Evolutionary conservation across 1,140 invertebrate species (phyloP).

Genomic region (Drosophila ohnishii): DNA sequence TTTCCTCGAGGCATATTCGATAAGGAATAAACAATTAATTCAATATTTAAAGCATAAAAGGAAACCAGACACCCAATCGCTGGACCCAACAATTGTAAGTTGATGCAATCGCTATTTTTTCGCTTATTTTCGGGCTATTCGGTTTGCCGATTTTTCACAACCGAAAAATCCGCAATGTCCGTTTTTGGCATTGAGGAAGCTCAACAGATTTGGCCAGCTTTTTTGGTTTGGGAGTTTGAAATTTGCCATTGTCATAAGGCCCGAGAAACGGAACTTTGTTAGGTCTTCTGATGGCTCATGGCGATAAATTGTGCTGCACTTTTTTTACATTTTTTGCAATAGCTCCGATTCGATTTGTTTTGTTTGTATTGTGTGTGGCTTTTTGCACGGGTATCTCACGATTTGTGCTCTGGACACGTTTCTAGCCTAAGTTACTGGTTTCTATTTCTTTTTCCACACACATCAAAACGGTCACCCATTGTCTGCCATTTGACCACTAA

Average conservation of each 20-base stretch:
- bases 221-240: conserved; percentile 21
- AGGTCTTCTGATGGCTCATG: conserved; percentile 51
- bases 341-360: conserved; percentile 45
- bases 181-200: conserved; percentile 70
- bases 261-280: conserved; percentile 56
- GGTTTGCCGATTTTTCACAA: conserved; percentile 38
- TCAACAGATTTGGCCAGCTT: conserved; percentile 35
- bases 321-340: conserved; percentile 21
- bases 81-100: conserved; percentile 57
- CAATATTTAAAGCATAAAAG: conserved; percentile 52
- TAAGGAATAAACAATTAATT: conserved; percentile 61
- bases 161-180: conserved; percentile 30
- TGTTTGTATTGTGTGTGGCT: conserved; percentile 19
- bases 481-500: conserved; percentile 56
- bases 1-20: conserved; percentile 34
- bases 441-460: conserved; percentile 68
- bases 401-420: conserved; percentile 66
- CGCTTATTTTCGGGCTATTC: conserved; percentile 25
- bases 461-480: conserved; percentile 57
- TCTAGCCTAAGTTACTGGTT: conserved; percentile 62
- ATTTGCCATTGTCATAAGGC: conserved; percentile 57
- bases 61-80: conserved; percentile 48
- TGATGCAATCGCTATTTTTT: conserved; percentile 34
- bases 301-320: conserved; percentile 48
- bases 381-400: conserved; percentile 54